Percentiles rank a stretch among this genome's conserved stretches.
Conservation (phyloP, 2,888 invertebrate genomes). For the Coleophora deauratella region DNA sequence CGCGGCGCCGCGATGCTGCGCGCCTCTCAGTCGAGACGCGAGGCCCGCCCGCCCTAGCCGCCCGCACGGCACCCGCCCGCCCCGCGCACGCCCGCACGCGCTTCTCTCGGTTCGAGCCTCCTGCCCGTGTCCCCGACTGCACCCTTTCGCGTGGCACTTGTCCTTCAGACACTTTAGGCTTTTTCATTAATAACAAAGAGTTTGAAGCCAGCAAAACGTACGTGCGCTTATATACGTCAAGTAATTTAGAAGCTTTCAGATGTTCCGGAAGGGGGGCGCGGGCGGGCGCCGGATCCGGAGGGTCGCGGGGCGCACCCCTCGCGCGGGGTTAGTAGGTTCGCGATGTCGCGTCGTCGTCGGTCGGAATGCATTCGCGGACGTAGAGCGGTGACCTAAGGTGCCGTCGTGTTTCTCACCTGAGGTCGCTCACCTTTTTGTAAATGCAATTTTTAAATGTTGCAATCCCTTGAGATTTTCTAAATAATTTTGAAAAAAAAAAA, state of each 20-base stretch:
- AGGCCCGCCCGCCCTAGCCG: slow-evolving; percentile 75
- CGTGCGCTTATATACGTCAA: slow-evolving; percentile 52
- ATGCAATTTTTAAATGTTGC: background rate
- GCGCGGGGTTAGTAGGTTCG: slow-evolving; percentile 73
- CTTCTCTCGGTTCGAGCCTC: slow-evolving; percentile 37
- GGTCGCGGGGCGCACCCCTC: slow-evolving; percentile 67
- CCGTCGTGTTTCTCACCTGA: slow-evolving; percentile 63
- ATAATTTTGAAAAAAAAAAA: slow-evolving; percentile 20
- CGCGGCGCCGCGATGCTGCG: slow-evolving; percentile 77
- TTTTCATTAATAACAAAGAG: too few species aligned
- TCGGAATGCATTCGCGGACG: slow-evolving; percentile 73
- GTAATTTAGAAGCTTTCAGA: slow-evolving; percentile 70
- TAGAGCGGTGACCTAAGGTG: slow-evolving; percentile 70
- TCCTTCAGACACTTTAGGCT: too few species aligned
- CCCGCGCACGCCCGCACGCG: slow-evolving; percentile 51
- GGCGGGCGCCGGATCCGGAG: slow-evolving; percentile 55
- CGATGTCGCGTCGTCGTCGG: slow-evolving; percentile 70
- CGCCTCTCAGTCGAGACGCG: slow-evolving; percentile 79
- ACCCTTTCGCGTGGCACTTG: slow-evolving; percentile 21
- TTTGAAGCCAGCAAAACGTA: slow-evolving; percentile 25
- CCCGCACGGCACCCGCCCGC: slow-evolving; percentile 50
- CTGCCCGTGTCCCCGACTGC: slow-evolving; percentile 37
- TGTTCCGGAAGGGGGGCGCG: slow-evolving; percentile 55
- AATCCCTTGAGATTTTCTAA: slow-evolving; percentile 15
- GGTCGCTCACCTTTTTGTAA: slow-evolving; percentile 47